phyloP scores from a whole-genome alignment of 2,113 vertebrate genomes.

The Eudyptes chrysolophus region DNA sequence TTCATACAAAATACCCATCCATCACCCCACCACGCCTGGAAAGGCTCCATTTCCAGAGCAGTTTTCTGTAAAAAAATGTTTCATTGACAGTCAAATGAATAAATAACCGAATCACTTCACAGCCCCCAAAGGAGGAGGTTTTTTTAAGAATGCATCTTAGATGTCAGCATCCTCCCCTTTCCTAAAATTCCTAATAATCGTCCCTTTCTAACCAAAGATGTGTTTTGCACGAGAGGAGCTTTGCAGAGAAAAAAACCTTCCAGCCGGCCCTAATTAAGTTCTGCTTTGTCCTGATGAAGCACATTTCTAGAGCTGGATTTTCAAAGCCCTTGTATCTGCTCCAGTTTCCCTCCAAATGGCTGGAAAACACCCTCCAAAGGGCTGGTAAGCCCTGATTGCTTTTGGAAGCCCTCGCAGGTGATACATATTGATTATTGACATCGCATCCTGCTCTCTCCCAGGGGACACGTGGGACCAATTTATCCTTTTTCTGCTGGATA shows the following conservation, averaged over 20 bases:
- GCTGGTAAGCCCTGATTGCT: background rate
- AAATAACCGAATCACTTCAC: background rate
- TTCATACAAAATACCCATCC: background rate
- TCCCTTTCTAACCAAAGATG: background rate
- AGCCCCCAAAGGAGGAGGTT: background rate
- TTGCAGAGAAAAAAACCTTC: background rate
- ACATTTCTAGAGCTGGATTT: background rate
- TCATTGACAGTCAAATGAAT: background rate
- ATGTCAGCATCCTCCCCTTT: background rate
- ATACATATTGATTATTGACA: background rate
- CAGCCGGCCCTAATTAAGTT: background rate
- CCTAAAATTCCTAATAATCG: background rate
- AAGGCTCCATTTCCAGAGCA: background rate
- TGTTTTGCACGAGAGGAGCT: background rate
- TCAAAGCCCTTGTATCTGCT: background rate
- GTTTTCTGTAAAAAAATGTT: background rate
- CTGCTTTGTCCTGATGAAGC: background rate
- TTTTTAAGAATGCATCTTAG: background rate
- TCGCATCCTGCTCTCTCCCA: background rate
- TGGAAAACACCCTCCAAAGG: background rate
- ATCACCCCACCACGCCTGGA: background rate
- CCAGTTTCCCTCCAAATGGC: background rate
- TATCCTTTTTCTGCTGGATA: background rate
- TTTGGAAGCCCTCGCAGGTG: background rate
- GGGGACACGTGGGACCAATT: background rate